Evolutionary conservation across 2,888 invertebrate species (phyloP), one percentile per base, ranked within the genome.

Genomic region (Thysanoteuthis rhombus): DNA sequence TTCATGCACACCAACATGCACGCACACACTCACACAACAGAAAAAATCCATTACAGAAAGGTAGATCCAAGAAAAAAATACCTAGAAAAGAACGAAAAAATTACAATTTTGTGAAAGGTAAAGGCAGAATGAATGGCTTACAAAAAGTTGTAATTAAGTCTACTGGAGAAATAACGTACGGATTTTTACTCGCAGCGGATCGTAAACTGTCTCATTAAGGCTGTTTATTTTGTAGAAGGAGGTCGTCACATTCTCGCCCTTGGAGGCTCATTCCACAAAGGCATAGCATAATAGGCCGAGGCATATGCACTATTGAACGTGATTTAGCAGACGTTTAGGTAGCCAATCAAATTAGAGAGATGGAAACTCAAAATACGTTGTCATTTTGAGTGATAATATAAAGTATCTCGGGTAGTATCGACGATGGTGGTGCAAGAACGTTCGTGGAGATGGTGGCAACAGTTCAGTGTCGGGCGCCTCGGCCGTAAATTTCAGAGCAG

Each of bases 131-230:
- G n/a, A 75, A 75, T 75, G 75, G n/a, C n/a, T 75, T 75, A 75
- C n/a, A 75, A 75, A 75, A 75, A 75, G 75, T 75, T n/a, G 75
- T 75, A 75, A 75, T 75, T 75, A 75, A 75, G 75, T 75, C 75
- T 75, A 75, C n/a, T 75, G 75, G 75, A 36, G 75, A 75, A 75
- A 75, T 75, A 75, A 75, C n/a, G n/a, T 75, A n/a, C n/a, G 75
- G 75, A 75, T 75, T 75, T 75, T 75, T 75, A 75, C 75, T n/a
- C 75, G 75, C 75, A 36, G n/a, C 36, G n/a, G 16, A n/a, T 75
- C 75, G 75, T 75, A 75, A 75, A 75, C 75, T 75, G 75, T 75
- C 75, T 75, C 75, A 75, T 75, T n/a, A 75, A 8, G n/a, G n/a
- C 75, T 75, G n/a, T 75, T 75, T 75, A 75, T 75, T 75, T 75